phyloP scores from a whole-genome alignment of 2,113 vertebrate species.

The Entomyzon cyanotis region DNA sequence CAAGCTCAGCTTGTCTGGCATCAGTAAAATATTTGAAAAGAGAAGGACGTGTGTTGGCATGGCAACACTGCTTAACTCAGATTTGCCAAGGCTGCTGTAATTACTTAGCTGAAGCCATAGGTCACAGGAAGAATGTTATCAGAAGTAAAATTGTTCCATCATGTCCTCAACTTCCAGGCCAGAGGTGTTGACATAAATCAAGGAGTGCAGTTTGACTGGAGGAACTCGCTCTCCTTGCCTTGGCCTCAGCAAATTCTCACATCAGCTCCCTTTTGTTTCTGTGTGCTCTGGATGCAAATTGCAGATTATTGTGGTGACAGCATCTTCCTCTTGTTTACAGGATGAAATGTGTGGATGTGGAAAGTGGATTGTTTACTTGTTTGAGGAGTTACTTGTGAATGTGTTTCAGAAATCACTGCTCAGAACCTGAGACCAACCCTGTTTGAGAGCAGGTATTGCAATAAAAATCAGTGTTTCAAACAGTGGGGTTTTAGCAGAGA shows the following conservation, averaged over 20 bases:
- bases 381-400: not conserved
- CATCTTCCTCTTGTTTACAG: not conserved
- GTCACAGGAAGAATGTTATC: conserved; percentile 35
- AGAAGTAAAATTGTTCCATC: conserved; percentile 17
- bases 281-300: not conserved
- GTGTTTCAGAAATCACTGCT: not conserved
- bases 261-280: not conserved
- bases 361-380: not conserved
- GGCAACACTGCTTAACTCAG: conserved; percentile 42
- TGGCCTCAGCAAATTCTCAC: not conserved
- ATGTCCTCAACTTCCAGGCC: not conserved
- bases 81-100: conserved; percentile 29
- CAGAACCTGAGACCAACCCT: rapidly evolving
- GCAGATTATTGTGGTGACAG: not conserved
- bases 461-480: not conserved
- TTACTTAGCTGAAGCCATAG: conserved; percentile 17
- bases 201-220: not conserved
- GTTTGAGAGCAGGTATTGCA: rapidly evolving
- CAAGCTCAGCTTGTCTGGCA: not conserved
- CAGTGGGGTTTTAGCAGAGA: not conserved
- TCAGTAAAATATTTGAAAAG: not conserved
- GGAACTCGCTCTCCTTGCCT: not conserved
- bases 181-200: conserved; percentile 34
- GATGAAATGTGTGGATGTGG: not conserved
- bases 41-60: conserved; percentile 32